phyloP scores from a whole-genome alignment of 2,113 vertebrate genomes.

The Campylorhamphus procurvoides region DNA sequence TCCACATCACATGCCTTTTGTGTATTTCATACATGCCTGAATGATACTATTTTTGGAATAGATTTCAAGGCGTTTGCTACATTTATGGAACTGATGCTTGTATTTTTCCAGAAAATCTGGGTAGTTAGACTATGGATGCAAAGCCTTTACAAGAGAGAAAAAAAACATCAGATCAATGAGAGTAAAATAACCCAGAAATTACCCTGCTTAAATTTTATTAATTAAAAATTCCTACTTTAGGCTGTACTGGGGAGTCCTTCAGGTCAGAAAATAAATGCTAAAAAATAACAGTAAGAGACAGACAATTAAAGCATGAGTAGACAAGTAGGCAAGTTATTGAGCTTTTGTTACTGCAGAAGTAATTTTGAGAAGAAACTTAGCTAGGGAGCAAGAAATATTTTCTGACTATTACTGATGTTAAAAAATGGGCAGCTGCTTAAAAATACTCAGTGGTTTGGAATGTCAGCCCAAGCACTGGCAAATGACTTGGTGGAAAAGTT shows the following conservation, averaged over 20 bases:
- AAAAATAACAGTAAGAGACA: background rate
- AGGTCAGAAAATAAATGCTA: background rate
- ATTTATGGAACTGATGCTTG: background rate
- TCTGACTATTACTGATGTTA: background rate
- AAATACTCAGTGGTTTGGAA: conserved; percentile 3
- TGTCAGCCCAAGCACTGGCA: background rate
- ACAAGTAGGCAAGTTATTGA: background rate
- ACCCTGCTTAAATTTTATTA: background rate
- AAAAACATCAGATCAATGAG: background rate
- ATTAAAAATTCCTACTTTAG: background rate
- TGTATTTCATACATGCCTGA: background rate
- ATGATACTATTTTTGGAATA: background rate
- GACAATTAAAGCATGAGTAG: background rate
- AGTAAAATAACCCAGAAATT: background rate
- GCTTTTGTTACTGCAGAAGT: background rate
- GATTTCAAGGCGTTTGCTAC: background rate
- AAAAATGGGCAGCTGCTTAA: background rate
- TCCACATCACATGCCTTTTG: background rate
- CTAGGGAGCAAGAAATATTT: background rate
- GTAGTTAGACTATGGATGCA: background rate
- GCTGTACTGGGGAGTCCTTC: background rate
- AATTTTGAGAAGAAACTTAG: background rate
- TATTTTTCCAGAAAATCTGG: background rate
- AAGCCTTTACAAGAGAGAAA: background rate
- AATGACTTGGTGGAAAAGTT: background rate